Conservation (phyloP, 2,888 invertebrate genomes). For the Thera obeliscata region DNA sequence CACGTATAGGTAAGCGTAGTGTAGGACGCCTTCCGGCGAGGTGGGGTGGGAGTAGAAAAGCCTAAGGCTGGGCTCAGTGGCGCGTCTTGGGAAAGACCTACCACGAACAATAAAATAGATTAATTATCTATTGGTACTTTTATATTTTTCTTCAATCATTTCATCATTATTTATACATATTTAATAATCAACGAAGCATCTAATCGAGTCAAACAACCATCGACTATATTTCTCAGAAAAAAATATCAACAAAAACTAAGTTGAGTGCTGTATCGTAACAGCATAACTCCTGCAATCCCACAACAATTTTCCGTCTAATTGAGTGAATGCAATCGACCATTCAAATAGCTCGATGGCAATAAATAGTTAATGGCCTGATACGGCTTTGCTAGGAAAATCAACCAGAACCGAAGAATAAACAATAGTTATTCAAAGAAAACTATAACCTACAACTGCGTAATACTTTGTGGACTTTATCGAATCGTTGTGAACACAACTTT, state of each 20-base stretch:
- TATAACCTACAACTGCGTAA: neutral
- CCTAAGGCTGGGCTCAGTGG: too few relatives aligned
- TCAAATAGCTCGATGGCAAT: slow-evolving; percentile 68
- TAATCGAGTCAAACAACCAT: neutral
- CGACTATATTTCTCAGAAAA: neutral
- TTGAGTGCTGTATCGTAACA: slow-evolving; percentile 11
- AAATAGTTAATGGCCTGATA: slow-evolving; percentile 76
- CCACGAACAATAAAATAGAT: too few relatives aligned
- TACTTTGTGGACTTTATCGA: neutral
- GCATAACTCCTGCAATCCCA: slow-evolving; percentile 52
- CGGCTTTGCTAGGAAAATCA: slow-evolving; percentile 59
- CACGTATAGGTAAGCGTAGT: too few relatives aligned
- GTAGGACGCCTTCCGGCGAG: too few relatives aligned
- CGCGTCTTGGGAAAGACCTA: too few relatives aligned
- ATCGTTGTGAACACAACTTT: neutral
- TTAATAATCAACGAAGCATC: neutral
- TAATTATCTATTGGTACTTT: too few relatives aligned
- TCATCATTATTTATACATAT: neutral
- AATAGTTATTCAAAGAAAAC: neutral
- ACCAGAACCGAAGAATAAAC: slow-evolving; percentile 34
- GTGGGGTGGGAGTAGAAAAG: too few relatives aligned
- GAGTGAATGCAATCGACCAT: slow-evolving; percentile 79
- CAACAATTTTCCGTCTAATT: slow-evolving; percentile 82
- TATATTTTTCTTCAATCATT: neutral
- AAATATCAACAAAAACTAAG: slow-evolving; percentile 4